A percentile compares a stretch with the other conserved stretches of the same genome.
Conservation (phyloP, 2,888 invertebrate species). For the Ametastegia equiseti region DNA sequence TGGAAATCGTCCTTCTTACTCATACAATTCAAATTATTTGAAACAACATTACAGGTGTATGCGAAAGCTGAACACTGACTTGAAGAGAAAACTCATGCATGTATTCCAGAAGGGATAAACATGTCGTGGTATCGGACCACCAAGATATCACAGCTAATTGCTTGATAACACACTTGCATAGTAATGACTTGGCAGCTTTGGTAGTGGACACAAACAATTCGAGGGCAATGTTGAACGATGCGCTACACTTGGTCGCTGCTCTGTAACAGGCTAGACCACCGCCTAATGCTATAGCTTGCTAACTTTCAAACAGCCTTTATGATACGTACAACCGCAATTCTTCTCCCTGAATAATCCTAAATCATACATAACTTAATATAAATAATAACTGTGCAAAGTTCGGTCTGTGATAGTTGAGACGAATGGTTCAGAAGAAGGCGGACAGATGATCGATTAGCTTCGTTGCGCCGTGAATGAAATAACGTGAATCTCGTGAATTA, state of each 20-base stretch:
- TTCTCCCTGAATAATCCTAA: neutral
- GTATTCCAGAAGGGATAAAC: neutral
- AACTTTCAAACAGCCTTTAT: neutral
- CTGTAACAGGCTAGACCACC: neutral
- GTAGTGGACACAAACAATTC: neutral
- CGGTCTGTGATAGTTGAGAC: neutral
- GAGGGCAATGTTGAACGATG: conserved; percentile 19
- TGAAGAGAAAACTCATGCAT: neutral
- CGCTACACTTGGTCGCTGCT: conserved; percentile 21
- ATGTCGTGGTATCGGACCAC: neutral
- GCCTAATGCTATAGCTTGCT: neutral
- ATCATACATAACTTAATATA: neutral
- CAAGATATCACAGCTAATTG: conserved; percentile 30
- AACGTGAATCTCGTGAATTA: neutral
- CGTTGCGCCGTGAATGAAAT: neutral
- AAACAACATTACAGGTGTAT: neutral
- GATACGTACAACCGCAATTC: neutral
- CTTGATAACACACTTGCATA: conserved; percentile 46
- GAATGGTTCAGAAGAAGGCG: neutral
- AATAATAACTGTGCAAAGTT: conserved; percentile 8
- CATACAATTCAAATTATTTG: neutral
- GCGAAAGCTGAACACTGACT: neutral
- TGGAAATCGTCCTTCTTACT: neutral
- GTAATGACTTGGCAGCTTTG: conserved; percentile 33
- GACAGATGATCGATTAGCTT: neutral